Evolutionary conservation across 2,113 vertebrate genomes (phyloP).

Genomic region (Vanacampus margaritifer): DNA sequence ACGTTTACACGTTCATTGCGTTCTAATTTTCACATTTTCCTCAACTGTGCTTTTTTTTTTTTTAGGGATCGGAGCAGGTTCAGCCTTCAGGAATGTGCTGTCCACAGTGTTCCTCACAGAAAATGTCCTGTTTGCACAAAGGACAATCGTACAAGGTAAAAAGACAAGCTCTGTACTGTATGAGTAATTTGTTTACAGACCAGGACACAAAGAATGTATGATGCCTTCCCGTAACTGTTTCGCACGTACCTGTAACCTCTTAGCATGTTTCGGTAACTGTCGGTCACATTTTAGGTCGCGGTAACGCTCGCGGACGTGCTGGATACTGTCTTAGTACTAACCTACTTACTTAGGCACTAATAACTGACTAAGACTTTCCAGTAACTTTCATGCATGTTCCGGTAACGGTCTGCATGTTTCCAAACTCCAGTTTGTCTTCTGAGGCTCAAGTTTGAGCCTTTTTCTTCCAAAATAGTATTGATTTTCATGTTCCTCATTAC

Average conservation of each 20-base stretch:
- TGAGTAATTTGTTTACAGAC: background rate
- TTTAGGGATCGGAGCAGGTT: conserved; percentile 81
- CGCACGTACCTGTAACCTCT: too few species aligned
- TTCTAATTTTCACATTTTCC: background rate
- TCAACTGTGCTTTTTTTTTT: background rate
- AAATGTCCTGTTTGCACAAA: conserved; percentile 73
- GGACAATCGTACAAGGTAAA: conserved; percentile 75
- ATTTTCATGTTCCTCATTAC: conserved; percentile 19
- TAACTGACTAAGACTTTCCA: too few species aligned
- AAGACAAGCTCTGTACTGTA: background rate
- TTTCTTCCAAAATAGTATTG: background rate
- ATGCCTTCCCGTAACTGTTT: too few species aligned
- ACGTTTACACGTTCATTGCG: conserved; percentile 12
- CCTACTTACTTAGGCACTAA: too few species aligned
- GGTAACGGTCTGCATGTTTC: background rate
- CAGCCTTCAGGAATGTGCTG: conserved; percentile 86
- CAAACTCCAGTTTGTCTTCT: background rate
- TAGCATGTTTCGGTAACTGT: too few species aligned
- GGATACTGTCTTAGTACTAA: too few species aligned
- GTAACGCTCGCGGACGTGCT: too few species aligned
- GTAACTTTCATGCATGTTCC: too few species aligned
- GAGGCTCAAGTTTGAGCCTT: background rate
- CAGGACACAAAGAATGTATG: background rate
- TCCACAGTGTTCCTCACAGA: conserved; percentile 79
- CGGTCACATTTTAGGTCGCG: too few species aligned